phyloP scores from a whole-genome alignment of 53 echinoderm and acorn worm species.

The Stichopus horrens region DNA sequence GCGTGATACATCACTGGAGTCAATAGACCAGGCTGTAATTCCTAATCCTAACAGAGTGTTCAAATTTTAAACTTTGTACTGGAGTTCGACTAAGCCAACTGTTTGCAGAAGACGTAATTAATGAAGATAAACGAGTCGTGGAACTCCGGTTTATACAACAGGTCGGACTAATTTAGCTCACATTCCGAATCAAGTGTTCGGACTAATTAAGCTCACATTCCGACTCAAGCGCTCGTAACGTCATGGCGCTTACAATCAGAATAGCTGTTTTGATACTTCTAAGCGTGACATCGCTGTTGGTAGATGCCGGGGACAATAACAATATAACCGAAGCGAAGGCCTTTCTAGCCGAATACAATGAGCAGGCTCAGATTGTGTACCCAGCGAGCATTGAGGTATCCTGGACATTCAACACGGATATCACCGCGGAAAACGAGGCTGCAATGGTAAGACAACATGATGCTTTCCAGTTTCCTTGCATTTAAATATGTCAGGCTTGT shows the following conservation, averaged over 20 bases:
- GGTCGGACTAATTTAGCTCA: too few relatives aligned
- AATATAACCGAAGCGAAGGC: conserved; percentile 52
- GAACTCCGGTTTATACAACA: too few relatives aligned
- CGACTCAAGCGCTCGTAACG: not conserved
- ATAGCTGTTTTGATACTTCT: not conserved
- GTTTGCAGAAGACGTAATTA: too few relatives aligned
- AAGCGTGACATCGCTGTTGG: not conserved
- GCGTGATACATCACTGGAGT: too few relatives aligned
- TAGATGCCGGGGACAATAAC: not conserved
- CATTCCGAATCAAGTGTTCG: not conserved
- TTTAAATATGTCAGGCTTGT: not conserved
- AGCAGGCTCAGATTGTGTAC: conserved; percentile 53
- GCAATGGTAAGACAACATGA: conserved; percentile 58
- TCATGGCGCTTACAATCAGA: not conserved
- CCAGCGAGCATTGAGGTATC: conserved; percentile 36
- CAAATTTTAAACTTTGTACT: too few relatives aligned
- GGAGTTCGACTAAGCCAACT: too few relatives aligned
- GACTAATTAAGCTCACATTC: too few relatives aligned
- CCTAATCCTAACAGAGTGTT: too few relatives aligned
- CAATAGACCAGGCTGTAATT: too few relatives aligned
- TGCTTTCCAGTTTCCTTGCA: not conserved
- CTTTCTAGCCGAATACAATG: conserved; percentile 59
- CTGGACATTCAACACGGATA: conserved; percentile 70
- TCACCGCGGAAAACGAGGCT: conserved; percentile 57
- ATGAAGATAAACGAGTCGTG: too few relatives aligned